Evolutionary conservation across 2,797 vertebrate genomes (phyloP), one percentile per base, ranked within the genome.

Genomic region (Epinephelus awoara): DNA sequence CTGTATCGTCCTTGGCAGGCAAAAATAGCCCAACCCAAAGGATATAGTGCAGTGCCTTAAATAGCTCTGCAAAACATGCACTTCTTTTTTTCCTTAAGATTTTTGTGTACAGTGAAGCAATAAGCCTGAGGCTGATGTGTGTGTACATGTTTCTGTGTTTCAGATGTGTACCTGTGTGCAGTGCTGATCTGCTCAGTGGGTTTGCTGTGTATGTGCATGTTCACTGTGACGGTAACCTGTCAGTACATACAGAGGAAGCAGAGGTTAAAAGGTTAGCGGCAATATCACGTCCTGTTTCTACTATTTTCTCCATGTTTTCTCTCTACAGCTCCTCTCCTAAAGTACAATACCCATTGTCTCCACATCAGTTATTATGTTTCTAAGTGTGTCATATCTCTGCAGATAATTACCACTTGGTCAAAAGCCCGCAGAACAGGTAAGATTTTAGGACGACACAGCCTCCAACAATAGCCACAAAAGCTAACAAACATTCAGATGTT

Each of bases 331-430:
- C 5, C 6, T 47, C 42, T 14, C 17, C 14, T 13, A 47, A 17
- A 18, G 34, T 34, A 34, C 1, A 34, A 34, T 34, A 34, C 6
- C 7, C 17, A 3, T 46, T 13, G 18, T 42, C 14, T 19, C 12
- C n/a, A 27, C 3, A 18, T 6, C 25, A 19, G 3, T 61, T 55
- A 15, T 59, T 6, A 47, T 15, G 10, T 74, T 44, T 54, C 11
- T 72, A 13, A 78, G 9, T 51, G 8, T 65, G 3, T 82, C 56
- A 1, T 79, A 11, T 84, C 51, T 72, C 62, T 85, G 29, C 95
- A 99, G 97, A 96, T 89, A 97, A 95, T 85, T 97, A 97, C 90
- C 96, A 96, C 92, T 93, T 99, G 95, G 97, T 98, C 91, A 98
- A 97, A 93, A 97, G 96, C 38, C 95, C 96, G 4, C 97, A 98